These are phyloP conservation scores for Oncorhynchus masou DNA, from an alignment of 2,113 vertebrate species.

Conservation along the genomic window DNA sequence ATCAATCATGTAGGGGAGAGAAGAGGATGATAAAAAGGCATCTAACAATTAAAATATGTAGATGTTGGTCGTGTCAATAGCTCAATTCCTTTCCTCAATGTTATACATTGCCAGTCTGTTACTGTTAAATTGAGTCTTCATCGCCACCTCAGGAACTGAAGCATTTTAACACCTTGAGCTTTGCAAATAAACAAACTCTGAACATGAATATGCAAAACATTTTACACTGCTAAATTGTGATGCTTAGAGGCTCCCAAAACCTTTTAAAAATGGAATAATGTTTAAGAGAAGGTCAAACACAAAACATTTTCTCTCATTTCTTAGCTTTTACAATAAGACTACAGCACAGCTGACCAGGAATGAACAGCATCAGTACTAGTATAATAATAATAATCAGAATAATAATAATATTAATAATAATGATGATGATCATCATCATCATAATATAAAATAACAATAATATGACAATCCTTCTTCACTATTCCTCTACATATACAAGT, in stretches of 20 bases:
- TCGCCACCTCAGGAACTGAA: background rate
- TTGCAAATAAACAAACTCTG: slow-evolving; percentile 1
- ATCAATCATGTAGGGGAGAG: no score
- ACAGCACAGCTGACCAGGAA: background rate
- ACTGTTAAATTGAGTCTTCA: background rate
- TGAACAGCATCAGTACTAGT: background rate
- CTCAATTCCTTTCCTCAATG: no score
- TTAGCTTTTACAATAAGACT: background rate
- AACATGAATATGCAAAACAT: background rate
- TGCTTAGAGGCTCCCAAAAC: background rate
- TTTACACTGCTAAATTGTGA: background rate
- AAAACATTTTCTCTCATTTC: background rate
- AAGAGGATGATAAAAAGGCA: no score
- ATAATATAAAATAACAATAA: background rate
- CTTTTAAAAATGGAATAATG: background rate
- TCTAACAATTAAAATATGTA: no score
- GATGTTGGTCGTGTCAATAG: no score
- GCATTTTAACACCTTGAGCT: background rate
- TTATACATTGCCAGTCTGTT: no score
- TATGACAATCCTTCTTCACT: background rate
- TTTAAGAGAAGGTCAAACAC: background rate
- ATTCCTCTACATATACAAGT: background rate
- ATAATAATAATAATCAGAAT: background rate
- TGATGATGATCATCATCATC: background rate
- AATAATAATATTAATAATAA: background rate